phyloP scores from a whole-genome alignment of 2,888 invertebrate species.

The Drosophila maculinotata region DNA sequence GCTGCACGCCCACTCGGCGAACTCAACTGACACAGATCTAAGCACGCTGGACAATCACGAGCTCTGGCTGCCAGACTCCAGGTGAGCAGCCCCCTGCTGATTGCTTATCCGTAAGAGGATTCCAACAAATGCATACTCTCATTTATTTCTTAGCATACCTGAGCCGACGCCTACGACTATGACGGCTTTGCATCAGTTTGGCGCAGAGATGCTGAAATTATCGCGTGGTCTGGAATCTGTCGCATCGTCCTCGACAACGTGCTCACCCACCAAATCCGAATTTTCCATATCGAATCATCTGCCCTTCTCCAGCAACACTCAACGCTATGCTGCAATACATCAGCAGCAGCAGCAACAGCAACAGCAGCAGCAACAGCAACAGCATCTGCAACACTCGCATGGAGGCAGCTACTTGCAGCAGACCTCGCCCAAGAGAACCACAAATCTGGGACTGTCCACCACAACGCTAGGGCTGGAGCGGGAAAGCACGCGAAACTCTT shows the following conservation, averaged over 20 bases:
- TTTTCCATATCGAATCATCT: constrained; percentile 78
- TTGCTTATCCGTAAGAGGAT: neutral
- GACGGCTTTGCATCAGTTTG: constrained; percentile 94
- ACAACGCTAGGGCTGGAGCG: constrained; percentile 64
- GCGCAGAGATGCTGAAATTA: constrained; percentile 93
- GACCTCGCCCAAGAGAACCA: constrained; percentile 47
- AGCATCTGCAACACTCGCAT: constrained; percentile 38
- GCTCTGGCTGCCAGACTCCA: constrained; percentile 91
- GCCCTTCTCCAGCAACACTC: constrained; percentile 72
- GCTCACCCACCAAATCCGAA: constrained; percentile 83
- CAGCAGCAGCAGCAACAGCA: constrained; percentile 49
- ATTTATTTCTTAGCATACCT: constrained; percentile 84
- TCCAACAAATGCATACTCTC: neutral
- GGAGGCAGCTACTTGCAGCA: constrained; percentile 54
- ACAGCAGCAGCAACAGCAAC: constrained; percentile 36
- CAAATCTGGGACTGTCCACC: constrained; percentile 56
- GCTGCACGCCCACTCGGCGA: constrained; percentile 89
- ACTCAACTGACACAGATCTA: constrained; percentile 93
- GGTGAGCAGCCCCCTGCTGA: constrained; percentile 84
- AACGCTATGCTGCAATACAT: constrained; percentile 51
- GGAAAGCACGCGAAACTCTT: constrained; percentile 67
- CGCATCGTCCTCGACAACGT: constrained; percentile 83
- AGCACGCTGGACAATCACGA: constrained; percentile 94
- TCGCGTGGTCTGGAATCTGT: constrained; percentile 92
- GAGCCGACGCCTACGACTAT: constrained; percentile 93